Base-by-base conservation (phyloP, 2,888 invertebrate genomes). In the Ypsolopha scabrella region DNA sequence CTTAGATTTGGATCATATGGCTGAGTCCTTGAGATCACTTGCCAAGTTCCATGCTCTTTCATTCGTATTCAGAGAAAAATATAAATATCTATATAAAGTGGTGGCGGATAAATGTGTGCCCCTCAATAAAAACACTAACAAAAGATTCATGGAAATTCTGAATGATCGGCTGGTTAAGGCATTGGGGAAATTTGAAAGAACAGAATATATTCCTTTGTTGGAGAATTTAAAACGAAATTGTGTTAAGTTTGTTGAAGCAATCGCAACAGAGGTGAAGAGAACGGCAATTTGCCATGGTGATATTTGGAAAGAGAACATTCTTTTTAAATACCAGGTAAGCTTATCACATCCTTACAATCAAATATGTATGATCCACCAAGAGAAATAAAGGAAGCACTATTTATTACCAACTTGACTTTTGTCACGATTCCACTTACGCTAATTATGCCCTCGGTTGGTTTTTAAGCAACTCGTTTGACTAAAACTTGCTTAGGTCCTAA, bases 231-330 rank as follows among this genome's bases (percentile, higher is more conserved):
- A 63, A 56, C 49, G 58, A 1, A 65, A 77, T 46, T 79, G 72
- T 61, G 58, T 50, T 1, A 58, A 57, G 41, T 60, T 63, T 56
- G 70, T 75, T 53, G 67, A 71, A 51, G 58, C 58, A 2, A 61
- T 68, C 0, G 55, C 61, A 14, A 56, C 58, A 14, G 60, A 61
- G 14, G 72, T 67, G 3, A 58, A 64, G 44, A 62, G 60, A 41
- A 64, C 65, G 13, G 81, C 79, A 54, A 61, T 86, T 51, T 79
- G 82, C 55, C 86, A 86, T 60, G 83, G 83, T 34, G 86, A 86
- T 62, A 73, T 82, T 39, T 86, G 86, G 86, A 85, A 83, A 59
- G 85, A 83, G 62, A 86, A 86, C 56, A 70, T 85, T 51, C 60
- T 86, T 14, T 86, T 68, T 62, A 72, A 75, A 59, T 82, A 83